These are phyloP conservation scores for Sebastes dallii DNA, from an alignment of 2,797 vertebrate species.

Conservation along the genomic window DNA sequence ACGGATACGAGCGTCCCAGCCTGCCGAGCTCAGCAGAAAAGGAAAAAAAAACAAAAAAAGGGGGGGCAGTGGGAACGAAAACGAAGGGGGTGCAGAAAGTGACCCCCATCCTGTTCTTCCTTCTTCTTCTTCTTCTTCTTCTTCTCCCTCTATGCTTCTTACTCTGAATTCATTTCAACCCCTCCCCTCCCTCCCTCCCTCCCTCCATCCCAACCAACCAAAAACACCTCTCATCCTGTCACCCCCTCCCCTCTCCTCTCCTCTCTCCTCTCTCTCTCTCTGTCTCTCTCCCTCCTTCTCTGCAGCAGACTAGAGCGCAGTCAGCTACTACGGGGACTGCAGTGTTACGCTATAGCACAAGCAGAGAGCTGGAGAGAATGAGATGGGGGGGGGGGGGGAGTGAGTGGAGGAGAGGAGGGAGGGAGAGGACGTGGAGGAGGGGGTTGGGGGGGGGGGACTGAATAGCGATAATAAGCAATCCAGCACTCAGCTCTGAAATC, in stretches of 20 bases:
- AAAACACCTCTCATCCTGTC: conserved; percentile 38
- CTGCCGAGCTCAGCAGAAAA: conserved; percentile 59
- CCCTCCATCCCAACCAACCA: conserved; percentile 39
- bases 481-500: conserved; percentile 64
- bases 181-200: conserved; percentile 43
- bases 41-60: neutral
- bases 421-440: conserved; percentile 2
- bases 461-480: conserved; percentile 74
- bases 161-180: conserved; percentile 20
- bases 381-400: neutral
- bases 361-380: conserved; percentile 30
- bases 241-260: neutral
- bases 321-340: conserved; percentile 83
- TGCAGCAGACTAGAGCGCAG: conserved; percentile 79
- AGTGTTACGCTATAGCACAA: conserved; percentile 86
- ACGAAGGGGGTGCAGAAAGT: neutral
- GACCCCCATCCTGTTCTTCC: too few species aligned
- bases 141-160: conserved; percentile 11
- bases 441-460: conserved; percentile 25
- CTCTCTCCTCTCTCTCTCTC: conserved; percentile 7
- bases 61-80: neutral
- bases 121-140: neutral
- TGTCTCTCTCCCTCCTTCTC: conserved; percentile 58
- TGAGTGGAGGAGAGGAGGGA: neutral
- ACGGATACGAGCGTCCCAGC: conserved; percentile 43